Evolutionary conservation across 2,888 invertebrate genomes (phyloP).

Genomic region (Molorchus minor): DNA sequence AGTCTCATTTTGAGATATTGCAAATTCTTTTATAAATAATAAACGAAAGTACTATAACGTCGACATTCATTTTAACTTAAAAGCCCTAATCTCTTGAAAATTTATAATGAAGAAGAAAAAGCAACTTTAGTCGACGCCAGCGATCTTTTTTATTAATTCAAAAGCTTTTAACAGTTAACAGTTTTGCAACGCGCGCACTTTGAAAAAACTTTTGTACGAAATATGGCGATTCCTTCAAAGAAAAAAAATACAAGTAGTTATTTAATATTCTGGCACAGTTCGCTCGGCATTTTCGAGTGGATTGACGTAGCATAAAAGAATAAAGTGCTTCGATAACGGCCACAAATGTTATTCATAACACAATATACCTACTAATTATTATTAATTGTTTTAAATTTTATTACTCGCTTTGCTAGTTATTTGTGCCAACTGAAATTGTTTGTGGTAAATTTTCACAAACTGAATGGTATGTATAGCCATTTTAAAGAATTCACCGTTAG

Average conservation of each 20-base stretch:
- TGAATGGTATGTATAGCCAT: no score
- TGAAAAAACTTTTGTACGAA: background rate
- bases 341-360: no score
- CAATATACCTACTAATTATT: no score
- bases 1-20: no score
- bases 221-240: background rate
- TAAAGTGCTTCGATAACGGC: no score
- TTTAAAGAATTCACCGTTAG: no score
- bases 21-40: no score
- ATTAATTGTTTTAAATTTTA: no score
- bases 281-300: background rate
- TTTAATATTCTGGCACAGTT: slow-evolving; percentile 7
- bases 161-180: slow-evolving; percentile 15
- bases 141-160: slow-evolving; percentile 26
- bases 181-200: slow-evolving; percentile 1
- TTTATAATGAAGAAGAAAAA: slow-evolving; percentile 21
- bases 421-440: no score
- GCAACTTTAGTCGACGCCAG: slow-evolving; percentile 8
- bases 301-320: no score
- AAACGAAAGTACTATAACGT: background rate
- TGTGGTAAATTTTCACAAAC: no score
- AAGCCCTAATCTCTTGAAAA: slow-evolving; percentile 16
- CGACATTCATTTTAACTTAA: slow-evolving; percentile 8
- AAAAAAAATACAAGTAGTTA: slow-evolving; percentile 1
- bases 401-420: no score